Base-by-base conservation (phyloP, 53 echinoderm and acorn worm genomes). In the Mesocentrotus franciscanus region DNA sequence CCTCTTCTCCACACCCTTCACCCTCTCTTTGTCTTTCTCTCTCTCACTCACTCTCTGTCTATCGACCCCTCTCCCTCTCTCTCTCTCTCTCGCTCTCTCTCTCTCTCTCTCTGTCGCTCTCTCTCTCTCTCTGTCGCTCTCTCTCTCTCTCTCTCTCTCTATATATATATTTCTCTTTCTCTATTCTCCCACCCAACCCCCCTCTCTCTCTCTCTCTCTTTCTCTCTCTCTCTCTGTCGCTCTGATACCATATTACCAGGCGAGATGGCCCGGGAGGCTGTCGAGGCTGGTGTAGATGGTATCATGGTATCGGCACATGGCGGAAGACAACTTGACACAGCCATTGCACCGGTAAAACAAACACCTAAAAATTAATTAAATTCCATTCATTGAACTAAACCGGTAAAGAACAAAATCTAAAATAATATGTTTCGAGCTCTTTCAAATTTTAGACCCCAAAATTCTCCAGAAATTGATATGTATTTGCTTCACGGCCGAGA, bases 251-350 rank as follows among this genome's bases (percentile, higher is more conserved):
- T 27, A 4, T 14, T 91, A 13, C 30, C 93, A 93, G 94, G 94
- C 5, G 94, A 94, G 60, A 94, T 94, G 94, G 94, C 94, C 20
- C 57, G 84, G 60, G 94, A 94, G 62, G 94, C 94, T 60, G 94
- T 83, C 0, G 81, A 1, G 94, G 94, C 81, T 29, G 94, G 94
- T 29, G 94, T 83, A 24, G 94, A 94, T 60, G 94, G 94, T 16
- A 94, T 94, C 94, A 36, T 94, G 79, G 94, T 94, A 57, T 94
- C 94, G 13, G 62, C 94, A 9, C 94, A 94, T 24, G 94, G 94
- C 2, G 94, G 94, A 32, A 30, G 94, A 64, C 94, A 94, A 56
- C 94, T 94, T 5, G 94, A 94, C 84, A 59, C 81, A 27, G 94
- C 94, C 61, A 94, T 94, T 18, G 79, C 94, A 60, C 94, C 94